Percentiles rank a stretch among this genome's conserved stretches.
Conservation (phyloP, 30 jellyfish, hydroid and myxozoan species). For the Aurelia sp. region DNA sequence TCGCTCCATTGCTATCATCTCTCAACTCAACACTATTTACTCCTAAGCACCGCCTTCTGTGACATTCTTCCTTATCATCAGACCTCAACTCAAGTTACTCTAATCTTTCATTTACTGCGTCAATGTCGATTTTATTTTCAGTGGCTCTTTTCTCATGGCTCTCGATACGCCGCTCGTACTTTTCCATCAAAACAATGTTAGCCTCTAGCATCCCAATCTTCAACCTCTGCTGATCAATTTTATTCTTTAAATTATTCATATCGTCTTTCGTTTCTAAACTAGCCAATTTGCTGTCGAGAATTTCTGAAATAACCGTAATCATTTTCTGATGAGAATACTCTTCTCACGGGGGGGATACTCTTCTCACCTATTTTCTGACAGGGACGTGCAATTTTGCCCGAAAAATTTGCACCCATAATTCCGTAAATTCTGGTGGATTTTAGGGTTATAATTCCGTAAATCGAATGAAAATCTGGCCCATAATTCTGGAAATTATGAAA, state of each 20-base stretch:
- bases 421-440: too few relatives aligned
- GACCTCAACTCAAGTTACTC: constrained; percentile 17
- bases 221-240: constrained; percentile 9
- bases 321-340: not conserved
- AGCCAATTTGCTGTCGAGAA: constrained; percentile 41
- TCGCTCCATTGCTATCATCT: not conserved
- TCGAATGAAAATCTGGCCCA: too few relatives aligned
- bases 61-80: too few relatives aligned
- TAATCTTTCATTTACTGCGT: constrained; percentile 14
- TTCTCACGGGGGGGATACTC: too few relatives aligned
- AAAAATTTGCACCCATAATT: too few relatives aligned
- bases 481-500: too few relatives aligned
- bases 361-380: too few relatives aligned
- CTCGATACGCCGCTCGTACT: too few relatives aligned
- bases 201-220: constrained; percentile 37
- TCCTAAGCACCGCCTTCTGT: too few relatives aligned
- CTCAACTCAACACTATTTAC: too few relatives aligned
- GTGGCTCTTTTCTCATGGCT: constrained; percentile 16
- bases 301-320: constrained; percentile 13
- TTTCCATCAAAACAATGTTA: constrained; percentile 15
- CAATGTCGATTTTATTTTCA: constrained; percentile 1
- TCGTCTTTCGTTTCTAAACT: constrained; percentile 31
- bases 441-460: too few relatives aligned
- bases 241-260: constrained; percentile 5
- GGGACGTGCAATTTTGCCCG: too few relatives aligned